Evolutionary conservation across 2,888 invertebrate species (phyloP).

Genomic region (Melangyna quadrimaculata): DNA sequence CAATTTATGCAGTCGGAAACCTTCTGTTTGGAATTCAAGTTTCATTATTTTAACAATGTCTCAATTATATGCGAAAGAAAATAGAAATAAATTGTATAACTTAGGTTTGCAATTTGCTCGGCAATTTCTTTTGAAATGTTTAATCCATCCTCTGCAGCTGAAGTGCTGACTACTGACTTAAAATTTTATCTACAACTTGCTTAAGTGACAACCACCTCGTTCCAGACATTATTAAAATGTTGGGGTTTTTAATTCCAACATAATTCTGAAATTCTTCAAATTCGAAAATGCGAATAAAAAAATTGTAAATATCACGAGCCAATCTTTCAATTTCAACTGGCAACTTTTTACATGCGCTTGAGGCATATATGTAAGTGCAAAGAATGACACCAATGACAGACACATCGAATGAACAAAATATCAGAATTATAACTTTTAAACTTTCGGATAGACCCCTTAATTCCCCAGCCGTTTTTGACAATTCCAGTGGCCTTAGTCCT

Average conservation of each 20-base stretch:
- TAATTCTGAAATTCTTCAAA: not conserved
- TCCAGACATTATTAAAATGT: too few species aligned
- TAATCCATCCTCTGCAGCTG: too few species aligned
- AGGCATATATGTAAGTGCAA: not conserved
- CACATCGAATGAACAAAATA: not conserved
- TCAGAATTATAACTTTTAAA: not conserved
- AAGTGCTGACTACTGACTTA: too few species aligned
- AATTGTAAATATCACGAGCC: constrained; percentile 15
- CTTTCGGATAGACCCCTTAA: too few species aligned
- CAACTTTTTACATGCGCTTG: not conserved
- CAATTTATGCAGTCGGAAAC: not conserved
- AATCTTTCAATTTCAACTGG: not conserved
- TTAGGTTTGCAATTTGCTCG: not conserved
- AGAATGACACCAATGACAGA: not conserved
- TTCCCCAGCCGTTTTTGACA: not conserved
- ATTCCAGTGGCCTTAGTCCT: too few species aligned
- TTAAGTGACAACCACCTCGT: too few species aligned
- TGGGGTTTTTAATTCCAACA: too few species aligned
- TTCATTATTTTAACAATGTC: not conserved
- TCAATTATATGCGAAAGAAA: not conserved
- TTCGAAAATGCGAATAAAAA: not conserved
- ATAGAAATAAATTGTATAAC: not conserved
- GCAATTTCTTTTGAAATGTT: not conserved
- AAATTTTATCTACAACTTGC: too few species aligned
- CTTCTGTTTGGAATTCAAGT: not conserved